These are phyloP conservation scores for Antennarius maculatus DNA, from an alignment of 2,797 vertebrate species.

Conservation along the genomic window DNA sequence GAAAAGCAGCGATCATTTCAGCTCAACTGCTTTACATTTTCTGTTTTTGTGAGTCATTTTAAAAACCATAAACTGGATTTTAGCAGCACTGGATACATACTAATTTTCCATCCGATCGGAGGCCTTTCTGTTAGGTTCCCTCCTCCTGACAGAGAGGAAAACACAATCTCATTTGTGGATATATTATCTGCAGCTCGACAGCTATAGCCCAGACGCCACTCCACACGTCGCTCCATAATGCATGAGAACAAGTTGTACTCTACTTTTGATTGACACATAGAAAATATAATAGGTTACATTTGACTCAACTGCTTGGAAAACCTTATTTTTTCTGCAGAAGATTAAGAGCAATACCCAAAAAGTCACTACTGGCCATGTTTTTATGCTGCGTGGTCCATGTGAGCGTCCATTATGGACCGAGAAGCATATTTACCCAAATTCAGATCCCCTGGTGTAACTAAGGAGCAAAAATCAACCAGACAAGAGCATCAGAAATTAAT, in stretches of 20 bases:
- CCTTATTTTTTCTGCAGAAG: slow-evolving; percentile 5
- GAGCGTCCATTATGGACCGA: slow-evolving; percentile 80
- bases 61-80: slow-evolving; percentile 65
- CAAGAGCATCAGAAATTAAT: slow-evolving; percentile 23
- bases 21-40: slow-evolving; percentile 48
- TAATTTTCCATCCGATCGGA: slow-evolving; percentile 47
- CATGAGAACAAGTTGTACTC: slow-evolving; percentile 76
- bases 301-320: background rate
- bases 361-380: slow-evolving; percentile 26
- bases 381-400: slow-evolving; percentile 43
- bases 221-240: slow-evolving; percentile 73
- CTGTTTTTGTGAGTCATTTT: slow-evolving; percentile 55
- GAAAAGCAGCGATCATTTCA: slow-evolving; percentile 29
- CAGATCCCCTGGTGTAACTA: slow-evolving; percentile 12
- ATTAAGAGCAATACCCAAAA: background rate
- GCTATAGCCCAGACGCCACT: slow-evolving; percentile 59
- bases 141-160: slow-evolving; percentile 28
- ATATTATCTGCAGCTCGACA: slow-evolving; percentile 29
- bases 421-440: slow-evolving; percentile 85
- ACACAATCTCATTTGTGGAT: slow-evolving; percentile 15
- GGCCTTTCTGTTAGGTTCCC: slow-evolving; percentile 46
- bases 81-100: slow-evolving; percentile 50
- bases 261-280: slow-evolving; percentile 47
- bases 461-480: slow-evolving; percentile 6
- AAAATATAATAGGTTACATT: slow-evolving; percentile 17